Base-by-base conservation (phyloP, 2,113 vertebrate species). In the Onychostruthus taczanowskii region DNA sequence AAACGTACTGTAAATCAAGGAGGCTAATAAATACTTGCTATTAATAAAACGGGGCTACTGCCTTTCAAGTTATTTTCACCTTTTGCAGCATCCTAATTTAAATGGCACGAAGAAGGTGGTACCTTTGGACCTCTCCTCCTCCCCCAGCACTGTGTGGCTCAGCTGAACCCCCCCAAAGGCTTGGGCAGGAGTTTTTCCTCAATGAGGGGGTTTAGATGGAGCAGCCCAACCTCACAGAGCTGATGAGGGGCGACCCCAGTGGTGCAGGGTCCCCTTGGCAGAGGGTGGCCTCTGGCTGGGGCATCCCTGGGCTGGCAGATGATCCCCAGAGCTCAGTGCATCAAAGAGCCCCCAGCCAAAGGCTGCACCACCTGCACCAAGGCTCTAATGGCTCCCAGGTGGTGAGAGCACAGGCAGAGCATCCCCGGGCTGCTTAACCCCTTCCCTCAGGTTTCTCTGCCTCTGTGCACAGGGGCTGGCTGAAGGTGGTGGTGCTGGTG, bases 11-110 rank as follows among this genome's bases (percentile, higher is more conserved):
- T 96, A 96, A 96, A 95, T 96, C 86, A 93, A 96, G 94, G 94
- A 97, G 94, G 94, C 90, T 97, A 96, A 96, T 97, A 96, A 97
- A 97, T 94, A 97, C 61, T 94, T 95, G 93, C 94, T 96, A 96
- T 96, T 95, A 69, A 94, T 95, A 96, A 96, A 96, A 92, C 1
- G 1, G 84, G 95, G 95, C 93, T 90, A 96, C 92, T 76, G 92
- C 96, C 93, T 96, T 96, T 89, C 90, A 58, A 96, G 86, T 96
- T 96, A 89, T 96, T 97, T 96, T 93, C 80, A 87, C 0, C 0
- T 92, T 93, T 93, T 88, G n/a, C 83, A 70, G 11, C 73, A 79
- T 37, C 49, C 61, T 81, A 56, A 68, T 37, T 86, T n/a, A 68
- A 95, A 31, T 4, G 31, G 43, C 66, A 44, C 2, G 1, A 21